Conservation (phyloP, 2,113 vertebrate species). For the Recurvirostra avosetta region DNA sequence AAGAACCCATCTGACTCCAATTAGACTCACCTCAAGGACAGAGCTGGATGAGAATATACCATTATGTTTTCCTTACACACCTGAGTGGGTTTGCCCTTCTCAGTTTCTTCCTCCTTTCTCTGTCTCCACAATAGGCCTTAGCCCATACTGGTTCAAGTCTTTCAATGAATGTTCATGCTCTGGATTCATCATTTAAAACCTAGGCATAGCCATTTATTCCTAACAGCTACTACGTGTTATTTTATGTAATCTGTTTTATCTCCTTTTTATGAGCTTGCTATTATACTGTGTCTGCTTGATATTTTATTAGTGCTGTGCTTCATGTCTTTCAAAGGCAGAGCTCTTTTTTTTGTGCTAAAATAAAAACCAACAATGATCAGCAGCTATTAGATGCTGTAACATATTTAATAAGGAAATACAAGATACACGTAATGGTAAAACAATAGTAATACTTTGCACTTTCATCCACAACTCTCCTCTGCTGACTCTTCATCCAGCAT, state of each 20-base stretch:
- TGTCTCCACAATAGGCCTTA: not conserved
- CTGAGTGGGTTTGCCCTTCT: not conserved
- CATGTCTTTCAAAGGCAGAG: not conserved
- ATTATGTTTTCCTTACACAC: not conserved
- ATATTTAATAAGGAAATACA: not conserved
- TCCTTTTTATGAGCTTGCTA: conserved; percentile 22
- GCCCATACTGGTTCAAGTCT: not conserved
- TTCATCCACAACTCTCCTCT: not conserved
- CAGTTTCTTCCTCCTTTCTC: not conserved
- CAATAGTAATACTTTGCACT: not conserved
- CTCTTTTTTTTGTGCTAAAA: not conserved
- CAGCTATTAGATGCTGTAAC: not conserved
- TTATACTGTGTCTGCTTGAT: not conserved
- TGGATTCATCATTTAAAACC: conserved; percentile 2
- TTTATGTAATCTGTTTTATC: conserved; percentile 23
- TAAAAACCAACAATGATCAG: not conserved
- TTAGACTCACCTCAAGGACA: not conserved
- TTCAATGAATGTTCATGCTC: not conserved
- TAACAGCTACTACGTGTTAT: not conserved
- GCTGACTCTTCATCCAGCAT: not conserved
- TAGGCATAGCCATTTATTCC: not conserved
- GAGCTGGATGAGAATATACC: not conserved
- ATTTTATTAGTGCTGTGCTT: not conserved
- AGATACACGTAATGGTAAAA: not conserved
- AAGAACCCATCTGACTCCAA: not conserved